phyloP scores from a whole-genome alignment of 2,113 vertebrate species.

The Parus major region DNA sequence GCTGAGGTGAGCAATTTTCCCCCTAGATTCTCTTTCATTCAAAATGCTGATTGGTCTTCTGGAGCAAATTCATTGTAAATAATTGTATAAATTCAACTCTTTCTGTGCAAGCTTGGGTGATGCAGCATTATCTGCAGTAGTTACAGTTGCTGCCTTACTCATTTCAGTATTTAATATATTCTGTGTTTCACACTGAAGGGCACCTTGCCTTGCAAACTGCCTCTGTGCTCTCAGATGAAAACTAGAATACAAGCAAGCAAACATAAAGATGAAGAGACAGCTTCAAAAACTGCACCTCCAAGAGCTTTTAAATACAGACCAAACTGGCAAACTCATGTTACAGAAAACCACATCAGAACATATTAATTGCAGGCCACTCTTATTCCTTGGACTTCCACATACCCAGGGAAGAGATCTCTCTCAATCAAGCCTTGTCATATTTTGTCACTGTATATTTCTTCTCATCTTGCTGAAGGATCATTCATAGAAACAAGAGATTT shows the following conservation, averaged over 20 bases:
- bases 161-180: conserved; percentile 7
- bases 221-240: not conserved
- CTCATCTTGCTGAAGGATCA: not conserved
- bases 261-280: not conserved
- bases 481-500: not conserved
- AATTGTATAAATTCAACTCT: not conserved
- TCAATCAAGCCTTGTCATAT: not conserved
- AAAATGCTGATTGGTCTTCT: not conserved
- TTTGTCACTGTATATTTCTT: conserved; percentile 14
- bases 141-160: not conserved
- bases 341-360: not conserved
- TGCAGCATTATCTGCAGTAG: not conserved
- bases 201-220: conserved; percentile 34
- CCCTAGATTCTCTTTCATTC: not conserved
- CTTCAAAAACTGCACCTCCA: not conserved
- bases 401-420: not conserved
- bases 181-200: conserved; percentile 43
- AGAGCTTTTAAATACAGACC: not conserved
- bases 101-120: not conserved
- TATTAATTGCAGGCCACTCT: not conserved
- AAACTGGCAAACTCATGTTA: not conserved
- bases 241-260: not conserved
- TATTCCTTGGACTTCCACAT: not conserved
- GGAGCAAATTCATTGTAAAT: not conserved
- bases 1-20: not conserved